phyloP scores from a whole-genome alignment of 2,888 invertebrate species.

The Adineta ricciae region DNA sequence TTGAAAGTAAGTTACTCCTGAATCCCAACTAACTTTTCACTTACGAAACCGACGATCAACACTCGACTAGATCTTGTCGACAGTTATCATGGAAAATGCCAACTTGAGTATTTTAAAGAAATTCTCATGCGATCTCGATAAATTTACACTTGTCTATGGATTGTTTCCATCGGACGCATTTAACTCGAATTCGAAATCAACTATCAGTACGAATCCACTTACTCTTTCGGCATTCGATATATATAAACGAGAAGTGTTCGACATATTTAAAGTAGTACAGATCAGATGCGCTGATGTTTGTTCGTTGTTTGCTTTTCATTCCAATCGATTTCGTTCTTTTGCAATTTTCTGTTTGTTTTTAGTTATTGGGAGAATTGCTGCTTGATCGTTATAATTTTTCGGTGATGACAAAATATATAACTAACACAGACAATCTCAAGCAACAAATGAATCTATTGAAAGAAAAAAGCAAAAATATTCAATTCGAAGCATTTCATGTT shows the following conservation, averaged over 20 bases:
- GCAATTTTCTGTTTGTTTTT: slow-evolving; percentile 60
- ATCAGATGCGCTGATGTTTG: background rate
- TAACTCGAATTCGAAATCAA: background rate
- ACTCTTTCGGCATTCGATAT: background rate
- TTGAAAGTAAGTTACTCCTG: slow-evolving; percentile 61
- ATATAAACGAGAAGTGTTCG: slow-evolving; percentile 14
- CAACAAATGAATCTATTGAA: slow-evolving; percentile 99
- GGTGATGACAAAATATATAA: slow-evolving; percentile 79
- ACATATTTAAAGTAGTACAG: background rate
- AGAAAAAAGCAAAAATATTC: slow-evolving; percentile 96
- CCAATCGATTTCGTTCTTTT: background rate
- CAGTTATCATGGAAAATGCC: background rate
- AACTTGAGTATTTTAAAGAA: background rate
- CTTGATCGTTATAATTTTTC: slow-evolving; percentile 98
- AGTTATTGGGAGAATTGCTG: slow-evolving; percentile 82
- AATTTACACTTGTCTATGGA: slow-evolving; percentile 2
- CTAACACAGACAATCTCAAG: slow-evolving; percentile 97
- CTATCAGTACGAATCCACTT: background rate
- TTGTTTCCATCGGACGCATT: background rate
- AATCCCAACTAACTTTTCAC: too few species aligned
- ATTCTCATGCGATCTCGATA: background rate
- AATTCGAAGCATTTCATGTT: slow-evolving; percentile 99
- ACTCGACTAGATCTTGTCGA: background rate
- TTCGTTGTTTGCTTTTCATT: background rate
- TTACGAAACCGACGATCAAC: too few species aligned